Conservation (phyloP, 2,113 vertebrate genomes). For the Megaptera novaeangliae region DNA sequence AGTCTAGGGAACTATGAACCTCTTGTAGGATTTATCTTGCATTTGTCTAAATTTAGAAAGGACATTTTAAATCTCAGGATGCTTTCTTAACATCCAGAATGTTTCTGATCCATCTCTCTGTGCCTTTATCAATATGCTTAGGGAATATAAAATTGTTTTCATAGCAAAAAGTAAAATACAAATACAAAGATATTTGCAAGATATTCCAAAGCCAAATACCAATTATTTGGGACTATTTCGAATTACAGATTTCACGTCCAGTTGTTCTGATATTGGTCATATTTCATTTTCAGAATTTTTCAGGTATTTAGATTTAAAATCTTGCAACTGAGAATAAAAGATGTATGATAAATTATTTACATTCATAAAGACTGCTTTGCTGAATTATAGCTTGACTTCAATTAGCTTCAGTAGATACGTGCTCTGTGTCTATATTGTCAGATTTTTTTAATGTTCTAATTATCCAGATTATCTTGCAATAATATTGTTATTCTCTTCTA, state of each 20-base stretch:
- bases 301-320: not conserved
- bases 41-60: slow-evolving; percentile 43
- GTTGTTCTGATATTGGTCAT: not conserved
- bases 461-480: not conserved
- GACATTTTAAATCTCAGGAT: slow-evolving; percentile 30
- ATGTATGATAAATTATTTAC: not conserved
- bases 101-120: slow-evolving; percentile 22
- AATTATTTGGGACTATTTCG: not conserved
- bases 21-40: slow-evolving; percentile 5
- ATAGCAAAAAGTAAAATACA: slow-evolving; percentile 16
- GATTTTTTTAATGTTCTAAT: not conserved
- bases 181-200: not conserved
- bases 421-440: not conserved
- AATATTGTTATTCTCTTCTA: not conserved
- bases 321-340: not conserved
- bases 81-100: not conserved
- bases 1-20: not conserved
- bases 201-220: not conserved
- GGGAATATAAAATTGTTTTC: not conserved
- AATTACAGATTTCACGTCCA: not conserved
- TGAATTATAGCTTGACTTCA: not conserved
- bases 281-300: not conserved
- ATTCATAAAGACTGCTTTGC: not conserved
- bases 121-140: not conserved
- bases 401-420: not conserved